phyloP scores from a whole-genome alignment of 2,888 invertebrate species.

The Caenorhabditis sp. region DNA sequence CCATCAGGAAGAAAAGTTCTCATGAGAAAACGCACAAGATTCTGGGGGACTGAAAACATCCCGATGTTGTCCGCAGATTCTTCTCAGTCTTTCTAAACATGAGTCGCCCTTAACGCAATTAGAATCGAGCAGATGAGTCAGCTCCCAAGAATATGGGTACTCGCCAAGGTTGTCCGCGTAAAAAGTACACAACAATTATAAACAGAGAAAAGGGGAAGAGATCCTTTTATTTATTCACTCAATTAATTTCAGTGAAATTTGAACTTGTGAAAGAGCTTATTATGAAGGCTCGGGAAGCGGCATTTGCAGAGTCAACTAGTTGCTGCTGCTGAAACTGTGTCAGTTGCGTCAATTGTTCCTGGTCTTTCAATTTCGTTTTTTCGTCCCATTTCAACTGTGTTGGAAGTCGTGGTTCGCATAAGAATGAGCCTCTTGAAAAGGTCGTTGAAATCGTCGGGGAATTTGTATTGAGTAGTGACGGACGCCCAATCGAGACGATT shows the following conservation, averaged over 20 bases:
- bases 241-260: background rate
- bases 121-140: conserved; percentile 45
- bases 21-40: background rate
- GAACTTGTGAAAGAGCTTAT: background rate
- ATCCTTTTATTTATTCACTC: background rate
- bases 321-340: too few relatives aligned
- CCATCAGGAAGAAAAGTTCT: background rate
- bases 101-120: conserved; percentile 48
- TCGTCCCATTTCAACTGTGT: too few relatives aligned
- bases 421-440: too few relatives aligned
- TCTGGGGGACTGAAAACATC: conserved; percentile 18
- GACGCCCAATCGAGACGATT: conserved; percentile 53
- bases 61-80: conserved; percentile 1
- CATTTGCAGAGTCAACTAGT: too few relatives aligned
- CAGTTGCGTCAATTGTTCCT: too few relatives aligned
- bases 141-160: background rate
- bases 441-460: conserved; percentile 22
- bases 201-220: conserved; percentile 3
- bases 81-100: conserved; percentile 35
- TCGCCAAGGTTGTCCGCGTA: conserved; percentile 1
- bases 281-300: too few relatives aligned
- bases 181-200: conserved; percentile 42
- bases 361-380: too few relatives aligned
- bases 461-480: conserved; percentile 35
- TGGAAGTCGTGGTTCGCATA: too few relatives aligned